Conservation (phyloP, 2,888 invertebrate species). For the Coecobrya sp. region DNA sequence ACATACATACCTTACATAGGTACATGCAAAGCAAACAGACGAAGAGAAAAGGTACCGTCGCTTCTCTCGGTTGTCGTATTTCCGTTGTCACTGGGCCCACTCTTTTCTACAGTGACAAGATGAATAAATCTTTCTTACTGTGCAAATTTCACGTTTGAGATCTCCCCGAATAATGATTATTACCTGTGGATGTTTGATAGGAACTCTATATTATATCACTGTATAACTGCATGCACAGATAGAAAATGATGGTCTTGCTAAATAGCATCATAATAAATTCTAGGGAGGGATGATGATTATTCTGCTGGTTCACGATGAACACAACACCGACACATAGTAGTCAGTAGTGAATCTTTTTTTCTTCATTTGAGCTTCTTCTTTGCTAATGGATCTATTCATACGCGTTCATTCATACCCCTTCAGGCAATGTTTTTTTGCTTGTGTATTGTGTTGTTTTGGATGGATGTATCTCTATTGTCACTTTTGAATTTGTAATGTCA, state of each 20-base stretch:
- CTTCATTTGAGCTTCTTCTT: constrained; percentile 42
- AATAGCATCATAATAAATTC: constrained; percentile 62
- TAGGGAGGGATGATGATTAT: constrained; percentile 34
- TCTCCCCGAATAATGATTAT: constrained; percentile 65
- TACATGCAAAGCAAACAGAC: constrained; percentile 33
- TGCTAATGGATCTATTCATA: constrained; percentile 65
- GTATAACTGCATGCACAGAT: constrained; percentile 10
- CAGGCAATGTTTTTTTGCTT: constrained; percentile 27
- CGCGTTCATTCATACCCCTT: constrained; percentile 33
- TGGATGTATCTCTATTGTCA: constrained; percentile 43
- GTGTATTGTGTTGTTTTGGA: not conserved
- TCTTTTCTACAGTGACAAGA: constrained; percentile 57
- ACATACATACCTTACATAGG: not conserved
- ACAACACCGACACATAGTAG: not conserved
- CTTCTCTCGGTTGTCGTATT: constrained; percentile 23
- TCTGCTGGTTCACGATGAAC: constrained; percentile 3
- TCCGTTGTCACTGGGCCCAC: constrained; percentile 38
- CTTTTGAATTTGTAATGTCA: constrained; percentile 60
- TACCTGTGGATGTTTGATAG: constrained; percentile 45
- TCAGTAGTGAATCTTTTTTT: not conserved
- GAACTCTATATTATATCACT: not conserved
- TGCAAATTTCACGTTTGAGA: constrained; percentile 66
- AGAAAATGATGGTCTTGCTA: constrained; percentile 37
- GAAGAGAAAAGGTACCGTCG: constrained; percentile 19
- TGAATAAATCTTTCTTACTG: not conserved